Base-by-base conservation (phyloP, 2,113 vertebrate species). In the Polypterus bichir region DNA sequence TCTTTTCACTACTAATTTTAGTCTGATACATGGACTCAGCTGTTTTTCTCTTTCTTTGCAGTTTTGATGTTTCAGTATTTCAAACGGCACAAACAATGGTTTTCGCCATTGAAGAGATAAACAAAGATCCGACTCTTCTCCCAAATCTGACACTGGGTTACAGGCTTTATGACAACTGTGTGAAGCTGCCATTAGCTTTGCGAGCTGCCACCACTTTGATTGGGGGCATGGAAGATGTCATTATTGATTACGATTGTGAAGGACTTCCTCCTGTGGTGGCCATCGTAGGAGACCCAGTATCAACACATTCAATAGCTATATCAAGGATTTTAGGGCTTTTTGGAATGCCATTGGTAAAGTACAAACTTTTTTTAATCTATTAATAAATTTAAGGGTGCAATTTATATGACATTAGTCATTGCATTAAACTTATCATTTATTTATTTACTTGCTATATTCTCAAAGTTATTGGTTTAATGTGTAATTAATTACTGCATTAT, bases 81-180 rank as follows among this genome's bases (percentile, higher is more conserved):
- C 60, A 44, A 8, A 10, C 44, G 48, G 48, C 51, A n/a, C 62
- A 56, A 54, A 55, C 51, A 7, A 63, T 63, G 62, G 47, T 8
- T 44, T 63, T 63, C 57, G 51, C 62, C 45, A 63, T 63, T 46
- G 53, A 63, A 6, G 62, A 63, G 47, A 63, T 63, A 47, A 63
- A 63, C 55, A 44, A 44, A 46, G 7, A 63, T 44, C 10, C 11
- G 4, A 3, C 8, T 10, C 62, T 63, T 44, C 62, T 63, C n/a
- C 62, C 62, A 10, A 57, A 57, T n/a, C 55, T 63, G 4, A 56
- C 62, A 46, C 44, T 63, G 45, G 62, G 62, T 7, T 63, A 63
- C 27, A 48, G 10, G 51, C 45, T 63, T 9, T 56, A 57, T 47
- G 54, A 57, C n/a, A 10, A 9, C 10, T 64, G 63, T 48, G 55